Base-by-base conservation (phyloP, 2,888 invertebrate species). In the Zele albiditarsus region DNA sequence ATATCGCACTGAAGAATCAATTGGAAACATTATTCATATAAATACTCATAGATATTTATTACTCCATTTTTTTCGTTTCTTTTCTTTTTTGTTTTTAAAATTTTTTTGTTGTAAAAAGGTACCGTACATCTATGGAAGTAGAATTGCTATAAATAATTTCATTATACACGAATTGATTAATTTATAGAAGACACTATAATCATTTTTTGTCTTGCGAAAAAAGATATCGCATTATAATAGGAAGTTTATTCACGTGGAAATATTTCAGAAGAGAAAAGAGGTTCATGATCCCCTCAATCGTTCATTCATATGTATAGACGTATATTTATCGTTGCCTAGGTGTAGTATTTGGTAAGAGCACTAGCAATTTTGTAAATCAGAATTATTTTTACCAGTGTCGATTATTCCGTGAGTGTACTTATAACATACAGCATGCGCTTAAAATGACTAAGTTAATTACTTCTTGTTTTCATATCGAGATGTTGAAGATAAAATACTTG, bases 331-430 rank as follows among this genome's bases (percentile, higher is more conserved):
- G 23, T 63, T 63, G 4, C 12, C 63, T 63, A 63, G 6, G 23
- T 63, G 33, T 63, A 63, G 33, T 63, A 33, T 63, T 63, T 63
- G 63, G 63, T 63, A 63, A 63, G n/a, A 63, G 28, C 33, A 31
- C 33, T 28, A 28, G 33, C 63, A n/a, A 63, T 38, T 63, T 23
- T 63, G 63, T 20, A n/a, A 31, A 8, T 2, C 16, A 2, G 16
- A 46, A 46, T 46, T 46, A 1, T 46, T 46, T 38, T 46, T 5
- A 46, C n/a, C n/a, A 46, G n/a, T 16, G 46, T 46, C n/a, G 46
- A n/a, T 46, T 46, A n/a, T 14, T 46, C 16, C n/a, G 4, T 46
- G 14, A 42, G 42, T 42, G 2, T 16, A 14, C 46, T 16, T 46
- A 3, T 46, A 46, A 46, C 31, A n/a, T 28, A n/a, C 16, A 31